A percentile compares a stretch with the other conserved stretches of the same genome.
phyloP scores from a whole-genome alignment of 2,113 vertebrate species.

The Ranitomeya variabilis region DNA sequence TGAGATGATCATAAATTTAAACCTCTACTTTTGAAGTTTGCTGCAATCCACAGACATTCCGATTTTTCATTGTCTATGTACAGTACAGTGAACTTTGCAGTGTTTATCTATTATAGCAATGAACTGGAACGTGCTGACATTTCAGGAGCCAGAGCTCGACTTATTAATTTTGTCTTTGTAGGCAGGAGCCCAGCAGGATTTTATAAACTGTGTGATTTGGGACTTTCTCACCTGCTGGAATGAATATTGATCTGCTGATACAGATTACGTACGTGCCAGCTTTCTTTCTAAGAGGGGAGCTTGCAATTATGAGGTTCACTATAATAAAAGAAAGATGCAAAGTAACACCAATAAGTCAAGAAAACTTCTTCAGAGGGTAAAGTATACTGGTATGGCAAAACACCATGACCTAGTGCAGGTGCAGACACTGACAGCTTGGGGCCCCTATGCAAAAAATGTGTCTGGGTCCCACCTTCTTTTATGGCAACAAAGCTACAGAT shows the following conservation, averaged over 20 bases:
- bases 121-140: conserved; percentile 54
- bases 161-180: conserved; percentile 48
- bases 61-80: not conserved
- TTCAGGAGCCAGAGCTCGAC: conserved; percentile 12
- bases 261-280: conserved; percentile 16
- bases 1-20: not conserved
- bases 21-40: not conserved
- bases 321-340: not conserved
- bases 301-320: not conserved
- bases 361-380: not conserved
- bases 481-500: too few species aligned
- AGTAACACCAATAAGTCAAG: not conserved
- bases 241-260: conserved; percentile 45
- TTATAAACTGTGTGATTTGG: conserved; percentile 48
- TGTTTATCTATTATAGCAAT: conserved; percentile 45
- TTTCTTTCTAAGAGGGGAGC: not conserved
- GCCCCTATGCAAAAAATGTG: too few species aligned
- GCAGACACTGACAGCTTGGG: too few species aligned
- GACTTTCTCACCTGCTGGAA: conserved; percentile 19
- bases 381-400: not conserved
- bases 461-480: too few species aligned
- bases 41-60: not conserved
- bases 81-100: conserved; percentile 30
- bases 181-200: conserved; percentile 38
- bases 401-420: too few species aligned